A percentile compares a stretch with the other conserved stretches of the same genome.
phyloP scores from a whole-genome alignment of 2,888 invertebrate species.

The Strigamia crassipes region DNA sequence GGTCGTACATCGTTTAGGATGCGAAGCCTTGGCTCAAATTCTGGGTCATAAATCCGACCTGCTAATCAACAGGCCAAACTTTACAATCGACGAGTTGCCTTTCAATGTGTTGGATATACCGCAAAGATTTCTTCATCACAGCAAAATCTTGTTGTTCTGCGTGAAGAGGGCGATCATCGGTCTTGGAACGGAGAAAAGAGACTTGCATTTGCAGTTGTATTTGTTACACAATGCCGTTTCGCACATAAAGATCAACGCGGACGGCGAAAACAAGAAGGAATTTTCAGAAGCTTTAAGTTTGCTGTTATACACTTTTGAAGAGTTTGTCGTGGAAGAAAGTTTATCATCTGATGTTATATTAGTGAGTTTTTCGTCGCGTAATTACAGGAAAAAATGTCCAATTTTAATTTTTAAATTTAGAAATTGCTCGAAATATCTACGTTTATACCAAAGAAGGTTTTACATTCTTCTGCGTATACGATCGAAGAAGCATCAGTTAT shows the following conservation, averaged over 20 bases:
- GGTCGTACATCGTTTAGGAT: background rate
- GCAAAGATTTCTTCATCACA: background rate
- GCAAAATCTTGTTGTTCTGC: background rate
- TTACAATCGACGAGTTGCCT: background rate
- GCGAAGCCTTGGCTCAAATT: constrained; percentile 45
- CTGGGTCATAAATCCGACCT: constrained; percentile 10
- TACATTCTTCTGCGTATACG: constrained; percentile 28
- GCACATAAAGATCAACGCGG: background rate
- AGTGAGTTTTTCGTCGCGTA: background rate
- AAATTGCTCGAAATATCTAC: constrained; percentile 43
- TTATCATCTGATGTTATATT: constrained; percentile 31
- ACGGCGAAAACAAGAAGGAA: constrained; percentile 41
- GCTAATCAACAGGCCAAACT: background rate
- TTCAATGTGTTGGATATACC: background rate
- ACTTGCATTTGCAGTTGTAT: constrained; percentile 44
- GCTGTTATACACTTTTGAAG: constrained; percentile 13
- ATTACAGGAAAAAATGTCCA: background rate
- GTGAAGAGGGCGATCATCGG: background rate
- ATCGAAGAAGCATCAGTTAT: constrained; percentile 5
- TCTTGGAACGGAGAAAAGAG: constrained; percentile 6
- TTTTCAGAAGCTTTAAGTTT: constrained; percentile 27
- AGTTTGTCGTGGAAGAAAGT: constrained; percentile 14
- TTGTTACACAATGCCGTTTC: constrained; percentile 8
- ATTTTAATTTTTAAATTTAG: background rate
- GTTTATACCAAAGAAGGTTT: background rate